Conservation (phyloP, 2,797 vertebrate genomes). For the Malurus splendens region DNA sequence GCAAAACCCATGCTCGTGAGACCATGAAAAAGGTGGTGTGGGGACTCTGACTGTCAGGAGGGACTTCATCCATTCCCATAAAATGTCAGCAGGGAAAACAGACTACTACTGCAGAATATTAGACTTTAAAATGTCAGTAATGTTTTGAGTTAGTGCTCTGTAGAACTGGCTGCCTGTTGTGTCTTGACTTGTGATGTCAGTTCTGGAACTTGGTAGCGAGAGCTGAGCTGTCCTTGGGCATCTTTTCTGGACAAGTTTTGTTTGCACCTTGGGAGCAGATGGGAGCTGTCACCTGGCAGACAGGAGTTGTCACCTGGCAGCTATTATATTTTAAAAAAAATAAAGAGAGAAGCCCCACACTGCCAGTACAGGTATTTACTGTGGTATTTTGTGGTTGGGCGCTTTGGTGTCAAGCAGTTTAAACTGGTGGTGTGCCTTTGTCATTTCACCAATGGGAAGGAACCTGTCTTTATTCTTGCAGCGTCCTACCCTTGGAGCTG, state of each 20-base stretch:
- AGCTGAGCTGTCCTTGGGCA: not conserved
- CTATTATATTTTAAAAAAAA: accelerated
- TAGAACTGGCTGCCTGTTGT: not conserved
- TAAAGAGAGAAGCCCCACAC: not conserved
- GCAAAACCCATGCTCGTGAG: not conserved
- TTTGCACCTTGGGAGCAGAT: not conserved
- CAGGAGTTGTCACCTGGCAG: not conserved
- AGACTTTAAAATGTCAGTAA: not conserved
- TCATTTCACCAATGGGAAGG: not conserved
- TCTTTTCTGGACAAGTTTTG: not conserved
- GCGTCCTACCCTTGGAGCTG: not conserved
- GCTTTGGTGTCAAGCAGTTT: not conserved
- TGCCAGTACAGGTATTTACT: not conserved
- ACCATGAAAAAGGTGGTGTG: not conserved
- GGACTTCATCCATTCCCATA: not conserved
- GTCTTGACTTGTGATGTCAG: not conserved
- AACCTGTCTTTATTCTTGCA: not conserved
- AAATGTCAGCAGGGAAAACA: not conserved
- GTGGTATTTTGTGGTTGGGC: not conserved
- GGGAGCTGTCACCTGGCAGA: not conserved
- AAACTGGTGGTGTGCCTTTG: not conserved
- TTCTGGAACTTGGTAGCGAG: accelerated
- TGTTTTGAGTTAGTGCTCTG: not conserved
- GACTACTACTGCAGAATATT: not conserved
- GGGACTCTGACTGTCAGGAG: not conserved